Conservation (phyloP, 2,888 invertebrate genomes). For the Xanthorhoe designata region DNA sequence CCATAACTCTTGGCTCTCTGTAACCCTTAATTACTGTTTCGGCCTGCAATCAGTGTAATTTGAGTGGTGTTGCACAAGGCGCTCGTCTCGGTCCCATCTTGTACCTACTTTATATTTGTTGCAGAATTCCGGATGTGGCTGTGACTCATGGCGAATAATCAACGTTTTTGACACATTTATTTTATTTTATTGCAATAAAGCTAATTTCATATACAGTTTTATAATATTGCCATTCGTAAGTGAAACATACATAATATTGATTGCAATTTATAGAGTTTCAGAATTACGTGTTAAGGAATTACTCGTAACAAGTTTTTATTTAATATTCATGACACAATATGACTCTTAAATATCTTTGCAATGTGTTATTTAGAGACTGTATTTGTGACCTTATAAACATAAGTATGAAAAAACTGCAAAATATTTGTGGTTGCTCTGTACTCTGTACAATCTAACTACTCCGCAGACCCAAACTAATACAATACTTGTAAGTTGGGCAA, state of each 20-base stretch:
- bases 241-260: not conserved
- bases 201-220: not conserved
- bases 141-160: slow-evolving; percentile 20
- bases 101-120: slow-evolving; percentile 26
- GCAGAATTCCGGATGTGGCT: slow-evolving; percentile 21
- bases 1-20: slow-evolving; percentile 35
- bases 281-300: not conserved
- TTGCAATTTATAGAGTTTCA: not conserved
- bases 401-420: not conserved
- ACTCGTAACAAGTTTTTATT: not conserved
- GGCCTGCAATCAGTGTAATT: slow-evolving; percentile 38
- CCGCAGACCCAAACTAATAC: slow-evolving; percentile 30
- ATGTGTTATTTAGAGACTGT: too few species aligned
- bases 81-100: slow-evolving; percentile 27
- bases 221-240: not conserved
- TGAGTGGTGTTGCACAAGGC: slow-evolving; percentile 40
- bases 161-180: not conserved
- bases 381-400: not conserved
- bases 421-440: not conserved
- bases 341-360: too few species aligned
- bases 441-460: not conserved
- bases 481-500: slow-evolving; percentile 32
- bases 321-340: not conserved
- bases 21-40: slow-evolving; percentile 43
- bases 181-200: not conserved